Conservation (phyloP, 2,797 vertebrate genomes). For the Furcifer pardalis region DNA sequence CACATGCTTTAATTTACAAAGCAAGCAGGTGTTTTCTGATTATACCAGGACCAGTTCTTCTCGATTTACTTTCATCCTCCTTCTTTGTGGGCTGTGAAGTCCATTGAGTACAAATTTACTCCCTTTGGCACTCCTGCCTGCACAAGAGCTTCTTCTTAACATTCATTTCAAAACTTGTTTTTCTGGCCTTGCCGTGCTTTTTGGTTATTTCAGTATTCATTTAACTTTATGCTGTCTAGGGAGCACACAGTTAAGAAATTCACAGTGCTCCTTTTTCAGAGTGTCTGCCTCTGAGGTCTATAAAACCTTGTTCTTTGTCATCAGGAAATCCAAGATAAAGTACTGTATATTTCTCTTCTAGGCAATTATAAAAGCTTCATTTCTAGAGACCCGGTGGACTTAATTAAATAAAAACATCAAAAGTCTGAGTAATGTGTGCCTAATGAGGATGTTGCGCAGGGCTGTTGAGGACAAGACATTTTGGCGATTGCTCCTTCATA, state of each 20-base stretch:
- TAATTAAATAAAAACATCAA: background rate
- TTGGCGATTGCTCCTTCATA: too few relatives aligned
- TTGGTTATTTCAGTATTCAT: background rate
- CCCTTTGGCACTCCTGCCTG: background rate
- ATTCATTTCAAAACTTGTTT: background rate
- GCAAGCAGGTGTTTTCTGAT: background rate
- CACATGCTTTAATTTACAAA: background rate
- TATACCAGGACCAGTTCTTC: background rate
- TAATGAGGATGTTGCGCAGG: too few relatives aligned
- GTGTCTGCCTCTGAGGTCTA: background rate
- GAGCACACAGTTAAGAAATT: background rate
- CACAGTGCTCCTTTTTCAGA: background rate
- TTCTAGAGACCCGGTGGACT: background rate
- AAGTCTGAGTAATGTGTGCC: background rate
- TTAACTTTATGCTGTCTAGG: background rate
- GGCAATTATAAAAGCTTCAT: background rate
- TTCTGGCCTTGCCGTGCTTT: background rate
- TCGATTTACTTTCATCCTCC: too few relatives aligned
- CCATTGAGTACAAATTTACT: background rate
- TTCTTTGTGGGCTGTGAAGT: background rate
- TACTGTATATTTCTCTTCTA: background rate
- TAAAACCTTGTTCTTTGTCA: background rate
- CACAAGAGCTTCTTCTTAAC: background rate
- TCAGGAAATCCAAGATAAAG: background rate
- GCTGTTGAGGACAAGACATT: too few relatives aligned